Evolutionary conservation across 2,113 vertebrate species (phyloP).

Genomic region (Tringa solitaria): DNA sequence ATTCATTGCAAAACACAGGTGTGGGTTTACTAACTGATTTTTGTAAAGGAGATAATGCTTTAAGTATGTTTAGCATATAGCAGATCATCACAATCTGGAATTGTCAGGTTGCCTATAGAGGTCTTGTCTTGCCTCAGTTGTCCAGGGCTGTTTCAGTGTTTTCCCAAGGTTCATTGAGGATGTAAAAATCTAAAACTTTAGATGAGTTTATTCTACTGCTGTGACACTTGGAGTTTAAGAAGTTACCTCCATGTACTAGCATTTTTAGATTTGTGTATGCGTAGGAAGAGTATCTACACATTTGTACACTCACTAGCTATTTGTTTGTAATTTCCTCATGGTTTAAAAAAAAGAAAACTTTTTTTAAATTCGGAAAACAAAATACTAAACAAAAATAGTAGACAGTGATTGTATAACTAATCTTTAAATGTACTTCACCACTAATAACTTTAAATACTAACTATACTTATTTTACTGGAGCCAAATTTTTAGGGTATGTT

Average conservation of each 20-base stretch:
- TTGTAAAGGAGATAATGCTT: not conserved
- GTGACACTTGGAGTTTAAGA: not conserved
- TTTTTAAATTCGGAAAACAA: not conserved
- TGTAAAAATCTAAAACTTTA: not conserved
- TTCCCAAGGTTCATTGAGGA: not conserved
- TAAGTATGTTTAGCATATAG: not conserved
- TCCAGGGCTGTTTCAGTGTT: not conserved
- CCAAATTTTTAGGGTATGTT: not conserved
- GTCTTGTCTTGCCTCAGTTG: not conserved
- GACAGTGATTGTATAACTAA: not conserved
- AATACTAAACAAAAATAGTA: not conserved
- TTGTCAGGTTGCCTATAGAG: not conserved
- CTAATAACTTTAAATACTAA: slow-evolving; percentile 62
- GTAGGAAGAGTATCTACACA: not conserved
- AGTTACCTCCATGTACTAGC: not conserved
- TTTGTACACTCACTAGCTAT: not conserved
- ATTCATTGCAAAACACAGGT: slow-evolving; percentile 61
- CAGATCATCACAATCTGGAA: not conserved
- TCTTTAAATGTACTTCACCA: slow-evolving; percentile 21
- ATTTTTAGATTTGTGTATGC: not conserved
- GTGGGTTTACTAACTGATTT: slow-evolving; percentile 65
- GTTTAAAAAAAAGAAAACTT: not conserved
- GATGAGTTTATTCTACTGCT: not conserved
- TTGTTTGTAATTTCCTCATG: not conserved
- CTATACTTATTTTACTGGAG: slow-evolving; percentile 52